Conservation (phyloP, 2,888 invertebrate genomes). For the Pardosa pseudoannulata region DNA sequence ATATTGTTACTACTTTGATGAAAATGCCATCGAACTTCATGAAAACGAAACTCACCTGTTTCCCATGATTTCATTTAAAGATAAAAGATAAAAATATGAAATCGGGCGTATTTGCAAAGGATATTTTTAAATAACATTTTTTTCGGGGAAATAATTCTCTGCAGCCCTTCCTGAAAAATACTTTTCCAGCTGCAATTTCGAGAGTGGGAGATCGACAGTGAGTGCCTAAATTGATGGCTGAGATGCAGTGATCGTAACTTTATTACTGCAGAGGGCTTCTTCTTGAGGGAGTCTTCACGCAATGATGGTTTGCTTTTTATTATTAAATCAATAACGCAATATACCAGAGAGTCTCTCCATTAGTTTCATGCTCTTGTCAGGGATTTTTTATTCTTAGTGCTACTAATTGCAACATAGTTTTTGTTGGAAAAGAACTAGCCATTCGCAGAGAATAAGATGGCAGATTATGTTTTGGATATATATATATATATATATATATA, state of each 20-base stretch:
- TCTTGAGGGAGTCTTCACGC: not conserved
- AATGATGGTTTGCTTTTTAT: not conserved
- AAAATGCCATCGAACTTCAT: too few relatives aligned
- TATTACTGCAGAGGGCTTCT: not conserved
- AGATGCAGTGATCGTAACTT: slow-evolving; percentile 3
- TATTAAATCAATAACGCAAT: slow-evolving; percentile 4
- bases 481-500: too few relatives aligned
- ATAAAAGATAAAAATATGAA: too few relatives aligned
- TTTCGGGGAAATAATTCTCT: too few relatives aligned
- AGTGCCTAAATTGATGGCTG: slow-evolving; percentile 6
- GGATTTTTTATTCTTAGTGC: not conserved
- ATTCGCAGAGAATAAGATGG: too few relatives aligned
- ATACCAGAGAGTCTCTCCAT: not conserved
- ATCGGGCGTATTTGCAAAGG: too few relatives aligned
- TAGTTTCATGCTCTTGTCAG: not conserved
- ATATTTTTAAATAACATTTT: too few relatives aligned
- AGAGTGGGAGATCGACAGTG: not conserved
- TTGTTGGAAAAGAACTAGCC: not conserved
- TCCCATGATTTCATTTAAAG: too few relatives aligned
- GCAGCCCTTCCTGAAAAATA: not conserved
- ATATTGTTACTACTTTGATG: too few relatives aligned
- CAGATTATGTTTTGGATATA: too few relatives aligned
- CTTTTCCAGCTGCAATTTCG: not conserved
- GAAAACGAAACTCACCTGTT: too few relatives aligned
- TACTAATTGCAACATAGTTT: not conserved